Evolutionary conservation across 2,888 invertebrate species (phyloP), one percentile per base, ranked within the genome.

Genomic region (Graphium colonna): DNA sequence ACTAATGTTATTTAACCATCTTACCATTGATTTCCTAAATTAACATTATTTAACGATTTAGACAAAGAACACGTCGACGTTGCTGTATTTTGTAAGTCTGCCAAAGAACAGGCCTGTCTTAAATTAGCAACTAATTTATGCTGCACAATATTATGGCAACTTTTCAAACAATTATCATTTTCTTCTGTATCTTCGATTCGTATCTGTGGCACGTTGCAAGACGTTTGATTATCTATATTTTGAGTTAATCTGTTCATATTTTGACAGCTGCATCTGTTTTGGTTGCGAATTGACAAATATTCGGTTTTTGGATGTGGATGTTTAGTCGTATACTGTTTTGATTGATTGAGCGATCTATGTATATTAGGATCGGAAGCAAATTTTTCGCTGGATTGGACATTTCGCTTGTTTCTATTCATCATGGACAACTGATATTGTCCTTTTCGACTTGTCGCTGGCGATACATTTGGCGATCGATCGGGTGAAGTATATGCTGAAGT

Each of bases 381-480:
- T 66, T 77, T 81, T 3, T 82, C 81, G 0, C 61, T 67, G 40
- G 77, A 78, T 49, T 79, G 78, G 0, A 77, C 77, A 0, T 65
- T 59, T 65, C 79, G 80, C 51, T 79, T 76, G 12, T 59, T 68
- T 61, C 69, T 74, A 49, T 68, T 81, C 77, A 86, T 80, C 64
- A 83, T 68, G 0, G 86, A 85, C 1, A 86, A 61, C 55, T 87
- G 86, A 57, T 87, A 86, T 58, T 82, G 82, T 0, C 82, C 83
- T 52, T 73, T 70, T 0, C 87, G 65, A 33, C 60, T 69, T 0
- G 73, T 62, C 0, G 79, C 71, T 0, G 87, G 84, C 0, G 86
- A 85, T 33, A 71, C 59, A 47, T 68, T 77, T 0, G 82, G 85
- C 0, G 85, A 82, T 16, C 79, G 61, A 13, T 72, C 77, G 0